phyloP scores from a whole-genome alignment of 2,888 invertebrate species.

The Elysia crispata region DNA sequence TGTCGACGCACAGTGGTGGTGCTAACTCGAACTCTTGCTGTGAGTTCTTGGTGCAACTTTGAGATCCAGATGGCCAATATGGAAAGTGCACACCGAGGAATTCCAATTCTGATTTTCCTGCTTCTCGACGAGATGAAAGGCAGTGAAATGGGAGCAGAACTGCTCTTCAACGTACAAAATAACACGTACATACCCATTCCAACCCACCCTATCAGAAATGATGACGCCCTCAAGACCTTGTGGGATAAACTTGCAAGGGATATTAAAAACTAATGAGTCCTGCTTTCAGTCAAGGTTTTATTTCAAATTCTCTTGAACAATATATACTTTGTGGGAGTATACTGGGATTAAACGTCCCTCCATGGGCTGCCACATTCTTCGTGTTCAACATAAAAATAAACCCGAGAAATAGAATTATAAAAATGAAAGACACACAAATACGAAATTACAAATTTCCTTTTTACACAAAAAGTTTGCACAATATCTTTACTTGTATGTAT shows the following conservation, averaged over 20 bases:
- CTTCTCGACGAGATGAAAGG: conserved; percentile 27
- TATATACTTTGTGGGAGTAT: no score
- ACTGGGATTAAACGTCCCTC: no score
- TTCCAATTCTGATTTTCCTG: conserved; percentile 44
- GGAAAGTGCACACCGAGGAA: conserved; percentile 40
- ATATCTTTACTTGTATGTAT: no score
- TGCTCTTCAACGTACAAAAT: conserved; percentile 22
- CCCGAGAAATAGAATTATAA: no score
- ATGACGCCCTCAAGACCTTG: not conserved
- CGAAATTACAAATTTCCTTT: no score
- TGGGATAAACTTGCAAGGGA: conserved; percentile 36
- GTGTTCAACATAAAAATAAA: no score
- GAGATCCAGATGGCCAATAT: conserved; percentile 51
- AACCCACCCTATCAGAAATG: not conserved
- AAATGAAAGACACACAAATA: no score
- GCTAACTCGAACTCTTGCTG: conserved; percentile 25
- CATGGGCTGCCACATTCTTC: no score
- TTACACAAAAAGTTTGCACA: no score
- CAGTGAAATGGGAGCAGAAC: not conserved
- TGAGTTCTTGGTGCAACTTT: conserved; percentile 44
- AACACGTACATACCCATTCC: conserved; percentile 37
- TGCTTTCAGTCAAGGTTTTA: no score
- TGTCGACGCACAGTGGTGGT: conserved; percentile 48
- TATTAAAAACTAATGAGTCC: not conserved
- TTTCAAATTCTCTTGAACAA: no score